Evolutionary conservation across 2,888 invertebrate genomes (phyloP).

Genomic region (Hermodice carunculata): DNA sequence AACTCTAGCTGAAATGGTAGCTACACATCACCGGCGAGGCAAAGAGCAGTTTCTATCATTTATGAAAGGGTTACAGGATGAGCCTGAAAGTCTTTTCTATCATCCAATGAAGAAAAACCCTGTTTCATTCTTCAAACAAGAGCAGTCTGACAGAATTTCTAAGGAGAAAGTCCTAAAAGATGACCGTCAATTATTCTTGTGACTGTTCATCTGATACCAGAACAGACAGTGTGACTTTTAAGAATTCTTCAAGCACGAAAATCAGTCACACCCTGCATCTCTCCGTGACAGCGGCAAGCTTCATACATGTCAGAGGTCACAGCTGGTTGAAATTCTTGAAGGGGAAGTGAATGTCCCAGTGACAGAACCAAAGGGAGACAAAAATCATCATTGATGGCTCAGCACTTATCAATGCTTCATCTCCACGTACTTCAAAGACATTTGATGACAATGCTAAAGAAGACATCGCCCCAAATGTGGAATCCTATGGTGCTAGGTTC

Average conservation of each 20-base stretch:
- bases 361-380: slow-evolving; percentile 21
- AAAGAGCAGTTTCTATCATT: no score
- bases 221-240: slow-evolving; percentile 29
- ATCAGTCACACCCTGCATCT: no score
- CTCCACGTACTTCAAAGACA: slow-evolving; percentile 23
- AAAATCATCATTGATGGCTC: slow-evolving; percentile 31
- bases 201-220: slow-evolving; percentile 30
- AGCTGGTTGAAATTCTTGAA: slow-evolving; percentile 26
- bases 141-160: background rate
- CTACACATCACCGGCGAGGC: no score
- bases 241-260: slow-evolving; percentile 25
- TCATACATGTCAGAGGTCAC: slow-evolving; percentile 26
- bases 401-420: slow-evolving; percentile 27
- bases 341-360: slow-evolving; percentile 8
- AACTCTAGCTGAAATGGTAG: no score
- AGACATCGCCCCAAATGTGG: slow-evolving; percentile 22
- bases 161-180: slow-evolving; percentile 9
- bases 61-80: no score
- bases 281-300: slow-evolving; percentile 23
- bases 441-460: no score
- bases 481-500: slow-evolving; percentile 13
- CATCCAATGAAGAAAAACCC: no score
- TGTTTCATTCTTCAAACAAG: no score
- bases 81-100: no score
- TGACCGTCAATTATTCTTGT: slow-evolving; percentile 20